phyloP scores from a whole-genome alignment of 2,797 vertebrate genomes.

The Smutsia temminckii region DNA sequence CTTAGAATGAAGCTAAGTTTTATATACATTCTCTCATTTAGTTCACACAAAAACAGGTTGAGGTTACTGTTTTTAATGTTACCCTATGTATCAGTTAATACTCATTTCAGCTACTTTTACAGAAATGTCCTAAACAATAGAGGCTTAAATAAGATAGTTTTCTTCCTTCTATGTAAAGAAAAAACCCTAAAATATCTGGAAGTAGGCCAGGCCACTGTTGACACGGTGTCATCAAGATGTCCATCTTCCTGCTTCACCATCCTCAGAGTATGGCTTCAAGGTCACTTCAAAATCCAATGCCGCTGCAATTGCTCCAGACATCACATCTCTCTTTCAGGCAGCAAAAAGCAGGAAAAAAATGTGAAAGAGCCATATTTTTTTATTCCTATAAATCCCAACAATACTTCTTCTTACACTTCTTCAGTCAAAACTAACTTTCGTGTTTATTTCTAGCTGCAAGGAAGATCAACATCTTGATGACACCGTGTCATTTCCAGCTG shows the following conservation, averaged over 20 bases:
- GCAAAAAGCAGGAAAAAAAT: neutral
- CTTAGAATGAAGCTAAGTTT: neutral
- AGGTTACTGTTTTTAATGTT: neutral
- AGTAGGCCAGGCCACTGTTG: neutral
- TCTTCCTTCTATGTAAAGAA: neutral
- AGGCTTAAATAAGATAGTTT: neutral
- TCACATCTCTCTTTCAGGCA: neutral
- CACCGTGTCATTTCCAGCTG: neutral
- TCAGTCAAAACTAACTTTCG: neutral
- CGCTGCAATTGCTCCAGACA: neutral
- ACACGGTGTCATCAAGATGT: neutral
- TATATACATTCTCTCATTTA: neutral
- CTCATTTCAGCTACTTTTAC: neutral
- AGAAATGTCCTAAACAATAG: neutral
- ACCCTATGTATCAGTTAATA: neutral
- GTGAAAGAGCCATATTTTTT: neutral
- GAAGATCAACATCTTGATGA: neutral
- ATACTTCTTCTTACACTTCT: neutral
- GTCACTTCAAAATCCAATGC: neutral
- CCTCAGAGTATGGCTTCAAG: neutral
- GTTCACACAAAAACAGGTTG: neutral
- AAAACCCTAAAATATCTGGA: neutral
- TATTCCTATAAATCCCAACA: neutral
- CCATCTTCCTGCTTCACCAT: neutral
- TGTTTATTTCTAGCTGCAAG: neutral